phyloP scores from a whole-genome alignment of 2,888 invertebrate species.

The Pristionchus exspectatus region DNA sequence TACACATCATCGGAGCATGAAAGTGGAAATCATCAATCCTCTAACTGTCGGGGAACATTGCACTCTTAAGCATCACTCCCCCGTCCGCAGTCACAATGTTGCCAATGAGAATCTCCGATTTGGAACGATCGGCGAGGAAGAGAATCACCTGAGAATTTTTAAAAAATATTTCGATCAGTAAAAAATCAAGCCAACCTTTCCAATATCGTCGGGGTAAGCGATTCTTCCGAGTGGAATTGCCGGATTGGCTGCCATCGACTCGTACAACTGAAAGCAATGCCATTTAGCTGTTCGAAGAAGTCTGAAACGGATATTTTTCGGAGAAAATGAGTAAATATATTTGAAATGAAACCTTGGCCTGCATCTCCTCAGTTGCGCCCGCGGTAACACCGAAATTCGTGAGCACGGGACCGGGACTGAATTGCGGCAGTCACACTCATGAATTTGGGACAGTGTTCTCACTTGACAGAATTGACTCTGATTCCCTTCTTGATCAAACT shows the following conservation, averaged over 20 bases:
- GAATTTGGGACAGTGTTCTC: background rate
- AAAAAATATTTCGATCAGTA: background rate
- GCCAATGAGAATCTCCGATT: background rate
- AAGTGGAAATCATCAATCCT: too few species aligned
- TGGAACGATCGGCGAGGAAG: background rate
- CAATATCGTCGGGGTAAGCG: background rate
- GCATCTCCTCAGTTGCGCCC: background rate
- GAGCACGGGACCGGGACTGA: background rate
- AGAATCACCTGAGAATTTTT: background rate
- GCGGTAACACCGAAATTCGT: background rate
- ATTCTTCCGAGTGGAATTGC: background rate
- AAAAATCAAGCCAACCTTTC: background rate
- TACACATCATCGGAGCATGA: too few species aligned
- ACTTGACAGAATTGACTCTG: conserved; percentile 17
- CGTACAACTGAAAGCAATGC: background rate
- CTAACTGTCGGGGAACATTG: background rate
- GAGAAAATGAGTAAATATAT: background rate
- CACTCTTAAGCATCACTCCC: background rate
- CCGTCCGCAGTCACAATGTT: background rate
- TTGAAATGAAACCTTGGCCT: background rate
- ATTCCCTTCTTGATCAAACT: conserved; percentile 27
- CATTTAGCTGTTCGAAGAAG: too few species aligned
- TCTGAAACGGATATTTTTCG: too few species aligned
- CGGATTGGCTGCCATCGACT: background rate
- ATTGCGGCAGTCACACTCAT: background rate